phyloP scores from a whole-genome alignment of 1,140 invertebrate genomes.

The Belonocnema kinseyi region DNA sequence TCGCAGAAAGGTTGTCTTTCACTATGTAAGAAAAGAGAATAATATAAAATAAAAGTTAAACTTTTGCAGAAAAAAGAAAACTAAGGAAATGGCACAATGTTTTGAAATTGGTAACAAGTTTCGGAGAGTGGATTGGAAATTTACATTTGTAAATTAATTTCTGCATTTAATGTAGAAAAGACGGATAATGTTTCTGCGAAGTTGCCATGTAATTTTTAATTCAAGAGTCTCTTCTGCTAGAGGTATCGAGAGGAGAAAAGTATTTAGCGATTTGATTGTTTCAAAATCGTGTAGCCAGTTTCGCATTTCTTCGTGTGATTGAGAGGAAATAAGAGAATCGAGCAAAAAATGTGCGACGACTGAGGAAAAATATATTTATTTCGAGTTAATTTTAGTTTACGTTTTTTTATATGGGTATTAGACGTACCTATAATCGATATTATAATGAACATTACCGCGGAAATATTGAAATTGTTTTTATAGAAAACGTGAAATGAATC shows the following conservation, averaged over 20 bases:
- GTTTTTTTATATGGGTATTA: too few species aligned
- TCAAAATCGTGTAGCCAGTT: conserved; percentile 4
- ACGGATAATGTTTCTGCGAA: conserved; percentile 32
- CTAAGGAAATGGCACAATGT: too few species aligned
- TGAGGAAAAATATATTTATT: background rate
- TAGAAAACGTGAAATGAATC: too few species aligned
- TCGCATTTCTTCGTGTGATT: background rate
- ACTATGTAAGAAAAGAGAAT: conserved; percentile 32
- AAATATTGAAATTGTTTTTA: too few species aligned
- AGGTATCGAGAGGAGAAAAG: background rate
- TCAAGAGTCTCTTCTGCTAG: conserved; percentile 32
- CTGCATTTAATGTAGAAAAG: conserved; percentile 4
- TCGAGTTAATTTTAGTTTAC: too few species aligned
- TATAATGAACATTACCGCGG: too few species aligned
- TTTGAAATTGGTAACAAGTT: too few species aligned
- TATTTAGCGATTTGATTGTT: conserved; percentile 10
- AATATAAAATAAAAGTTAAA: conserved; percentile 21
- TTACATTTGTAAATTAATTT: conserved; percentile 1
- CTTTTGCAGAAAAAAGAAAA: background rate
- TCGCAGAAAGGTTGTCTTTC: conserved; percentile 33
- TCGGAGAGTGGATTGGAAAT: too few species aligned
- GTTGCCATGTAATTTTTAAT: conserved; percentile 26
- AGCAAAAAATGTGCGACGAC: background rate
- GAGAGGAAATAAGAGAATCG: background rate
- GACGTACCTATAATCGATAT: too few species aligned